Evolutionary conservation across 2,797 vertebrate genomes (phyloP).

Genomic region (Anisognathus igniventris): DNA sequence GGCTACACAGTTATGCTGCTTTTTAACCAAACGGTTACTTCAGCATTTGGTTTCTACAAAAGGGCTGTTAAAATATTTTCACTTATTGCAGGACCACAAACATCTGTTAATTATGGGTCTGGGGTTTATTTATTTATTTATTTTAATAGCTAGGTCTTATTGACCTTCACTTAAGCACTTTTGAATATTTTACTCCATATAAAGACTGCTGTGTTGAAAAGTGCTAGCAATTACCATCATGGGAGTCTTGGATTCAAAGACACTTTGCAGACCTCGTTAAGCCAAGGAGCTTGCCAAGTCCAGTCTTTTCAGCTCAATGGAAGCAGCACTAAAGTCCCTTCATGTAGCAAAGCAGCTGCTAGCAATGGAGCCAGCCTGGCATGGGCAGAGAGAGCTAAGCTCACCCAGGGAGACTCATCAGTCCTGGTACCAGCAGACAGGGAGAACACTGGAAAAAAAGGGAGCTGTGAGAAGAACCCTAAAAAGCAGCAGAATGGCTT

Average conservation of each 20-base stretch:
- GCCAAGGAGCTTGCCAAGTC: not conserved
- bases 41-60: conserved; percentile 40
- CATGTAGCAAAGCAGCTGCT: not conserved
- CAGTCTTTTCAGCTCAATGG: not conserved
- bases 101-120: conserved; percentile 48
- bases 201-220: conserved; percentile 30
- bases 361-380: not conserved
- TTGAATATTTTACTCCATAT: conserved; percentile 27
- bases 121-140: conserved; percentile 35
- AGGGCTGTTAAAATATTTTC: conserved; percentile 58
- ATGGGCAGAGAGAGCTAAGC: not conserved
- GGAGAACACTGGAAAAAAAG: not conserved
- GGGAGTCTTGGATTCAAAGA: conserved; percentile 19
- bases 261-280: conserved; percentile 46
- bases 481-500: not conserved
- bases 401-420: not conserved
- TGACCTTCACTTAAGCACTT: conserved; percentile 40
- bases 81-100: conserved; percentile 62
- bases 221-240: conserved; percentile 13
- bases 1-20: not conserved
- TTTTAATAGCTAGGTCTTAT: conserved; percentile 29
- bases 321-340: not conserved
- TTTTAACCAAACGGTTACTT: conserved; percentile 31
- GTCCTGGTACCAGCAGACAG: not conserved
- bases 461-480: not conserved